A percentile compares a stretch with the other conserved stretches of the same genome.
Conservation (phyloP, 1,140 invertebrate genomes). For the Formica selysi region DNA sequence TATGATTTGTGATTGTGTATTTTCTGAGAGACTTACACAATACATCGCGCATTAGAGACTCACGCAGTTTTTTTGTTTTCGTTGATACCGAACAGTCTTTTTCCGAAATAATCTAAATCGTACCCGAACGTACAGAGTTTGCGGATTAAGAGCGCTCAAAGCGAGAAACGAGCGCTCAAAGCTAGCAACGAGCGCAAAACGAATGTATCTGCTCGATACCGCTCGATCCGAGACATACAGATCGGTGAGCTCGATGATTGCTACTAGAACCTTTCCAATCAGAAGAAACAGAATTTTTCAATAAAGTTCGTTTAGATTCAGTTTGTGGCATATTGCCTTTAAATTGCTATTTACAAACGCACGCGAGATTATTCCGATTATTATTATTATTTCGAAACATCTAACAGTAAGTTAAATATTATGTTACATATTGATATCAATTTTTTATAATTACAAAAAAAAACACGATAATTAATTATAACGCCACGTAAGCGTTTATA, state of each 20-base stretch:
- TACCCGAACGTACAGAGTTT: not conserved
- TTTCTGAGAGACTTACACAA: not conserved
- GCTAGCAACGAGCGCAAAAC: conserved; percentile 27
- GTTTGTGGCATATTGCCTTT: conserved; percentile 33
- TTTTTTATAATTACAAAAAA: not conserved
- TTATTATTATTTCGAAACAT: not conserved
- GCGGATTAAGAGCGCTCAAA: conserved; percentile 56
- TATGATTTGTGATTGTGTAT: not conserved
- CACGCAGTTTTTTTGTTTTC: not conserved
- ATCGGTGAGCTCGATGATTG: conserved; percentile 29
- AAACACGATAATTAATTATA: not conserved
- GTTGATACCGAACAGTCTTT: not conserved
- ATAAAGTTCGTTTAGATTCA: conserved; percentile 24
- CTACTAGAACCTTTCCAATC: conserved; percentile 25
- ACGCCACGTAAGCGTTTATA: not conserved
- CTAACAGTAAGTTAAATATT: conserved; percentile 13
- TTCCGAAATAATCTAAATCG: conserved; percentile 34
- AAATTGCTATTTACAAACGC: conserved; percentile 30
- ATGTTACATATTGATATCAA: not conserved
- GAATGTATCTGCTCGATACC: not conserved
- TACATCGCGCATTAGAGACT: not conserved
- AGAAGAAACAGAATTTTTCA: conserved; percentile 49
- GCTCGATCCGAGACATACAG: not conserved
- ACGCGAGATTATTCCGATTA: not conserved
- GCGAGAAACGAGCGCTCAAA: conserved; percentile 3